These are phyloP conservation scores for Columba guinea DNA, from an alignment of 2,797 vertebrate genomes.

Conservation along the genomic window DNA sequence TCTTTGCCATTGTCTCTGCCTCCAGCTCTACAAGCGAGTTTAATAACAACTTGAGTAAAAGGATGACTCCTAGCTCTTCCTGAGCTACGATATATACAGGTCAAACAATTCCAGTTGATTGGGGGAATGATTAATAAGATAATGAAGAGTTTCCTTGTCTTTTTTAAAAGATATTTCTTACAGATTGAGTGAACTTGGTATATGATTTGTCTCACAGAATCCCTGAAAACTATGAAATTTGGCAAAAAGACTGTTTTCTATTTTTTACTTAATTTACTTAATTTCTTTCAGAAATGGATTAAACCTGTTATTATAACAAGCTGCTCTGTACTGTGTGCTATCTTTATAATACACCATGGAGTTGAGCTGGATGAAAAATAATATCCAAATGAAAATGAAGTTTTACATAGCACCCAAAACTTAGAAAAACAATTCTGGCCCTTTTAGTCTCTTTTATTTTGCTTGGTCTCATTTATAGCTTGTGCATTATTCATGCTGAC, in stretches of 20 bases:
- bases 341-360: background rate
- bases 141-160: background rate
- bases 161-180: background rate
- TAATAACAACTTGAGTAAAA: background rate
- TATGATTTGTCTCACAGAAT: background rate
- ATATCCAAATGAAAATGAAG: background rate
- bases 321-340: background rate
- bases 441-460: background rate
- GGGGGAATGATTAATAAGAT: background rate
- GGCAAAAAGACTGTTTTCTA: background rate
- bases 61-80: background rate
- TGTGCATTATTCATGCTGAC: background rate
- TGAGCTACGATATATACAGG: background rate
- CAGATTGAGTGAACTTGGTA: background rate
- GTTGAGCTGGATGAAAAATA: background rate
- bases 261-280: background rate
- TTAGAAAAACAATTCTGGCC: background rate
- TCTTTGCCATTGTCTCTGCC: background rate
- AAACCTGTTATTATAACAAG: background rate
- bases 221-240: background rate
- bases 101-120: background rate
- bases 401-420: background rate
- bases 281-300: background rate
- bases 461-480: background rate
- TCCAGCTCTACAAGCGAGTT: background rate